These are phyloP conservation scores for Xyrauchen texanus DNA, from an alignment of 2,113 vertebrate genomes.

Conservation along the genomic window DNA sequence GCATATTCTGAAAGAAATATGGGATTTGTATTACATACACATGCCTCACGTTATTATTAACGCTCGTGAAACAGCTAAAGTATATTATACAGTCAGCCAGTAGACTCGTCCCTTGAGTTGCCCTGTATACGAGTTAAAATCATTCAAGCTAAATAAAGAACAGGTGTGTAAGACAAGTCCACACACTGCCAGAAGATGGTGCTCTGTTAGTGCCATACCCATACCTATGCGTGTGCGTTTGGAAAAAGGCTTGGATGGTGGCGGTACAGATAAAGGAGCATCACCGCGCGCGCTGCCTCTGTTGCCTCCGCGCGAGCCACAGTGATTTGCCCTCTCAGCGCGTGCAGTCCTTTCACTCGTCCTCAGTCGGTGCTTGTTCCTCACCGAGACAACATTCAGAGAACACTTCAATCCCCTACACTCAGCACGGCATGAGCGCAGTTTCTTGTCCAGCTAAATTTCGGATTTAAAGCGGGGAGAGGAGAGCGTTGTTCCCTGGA, in stretches of 20 bases:
- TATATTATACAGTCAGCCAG: not conserved
- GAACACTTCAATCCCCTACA: constrained; percentile 21
- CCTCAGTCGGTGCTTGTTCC: constrained; percentile 25
- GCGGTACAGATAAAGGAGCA: constrained; percentile 38
- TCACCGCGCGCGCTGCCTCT: constrained; percentile 39
- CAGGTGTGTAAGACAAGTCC: not conserved
- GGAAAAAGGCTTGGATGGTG: constrained; percentile 38
- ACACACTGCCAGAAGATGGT: constrained; percentile 48
- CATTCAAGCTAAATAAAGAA: not conserved
- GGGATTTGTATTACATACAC: not conserved
- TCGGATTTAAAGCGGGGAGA: constrained; percentile 41
- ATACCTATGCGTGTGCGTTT: not conserved
- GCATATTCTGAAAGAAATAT: too few relatives aligned
- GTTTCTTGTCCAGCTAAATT: constrained; percentile 21
- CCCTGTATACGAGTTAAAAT: too few relatives aligned
- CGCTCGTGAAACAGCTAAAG: not conserved
- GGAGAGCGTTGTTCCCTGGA: constrained; percentile 32
- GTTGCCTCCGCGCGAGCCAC: constrained; percentile 34
- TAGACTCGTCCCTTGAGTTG: too few relatives aligned
- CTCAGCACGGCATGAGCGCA: constrained; percentile 33
- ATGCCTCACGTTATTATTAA: not conserved
- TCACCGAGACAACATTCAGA: constrained; percentile 20
- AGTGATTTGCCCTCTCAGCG: constrained; percentile 34
- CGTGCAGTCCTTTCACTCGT: too few relatives aligned
- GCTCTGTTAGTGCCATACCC: constrained; percentile 19